Base-by-base conservation (phyloP, 1,140 invertebrate genomes). In the Drosophila saltans region DNA sequence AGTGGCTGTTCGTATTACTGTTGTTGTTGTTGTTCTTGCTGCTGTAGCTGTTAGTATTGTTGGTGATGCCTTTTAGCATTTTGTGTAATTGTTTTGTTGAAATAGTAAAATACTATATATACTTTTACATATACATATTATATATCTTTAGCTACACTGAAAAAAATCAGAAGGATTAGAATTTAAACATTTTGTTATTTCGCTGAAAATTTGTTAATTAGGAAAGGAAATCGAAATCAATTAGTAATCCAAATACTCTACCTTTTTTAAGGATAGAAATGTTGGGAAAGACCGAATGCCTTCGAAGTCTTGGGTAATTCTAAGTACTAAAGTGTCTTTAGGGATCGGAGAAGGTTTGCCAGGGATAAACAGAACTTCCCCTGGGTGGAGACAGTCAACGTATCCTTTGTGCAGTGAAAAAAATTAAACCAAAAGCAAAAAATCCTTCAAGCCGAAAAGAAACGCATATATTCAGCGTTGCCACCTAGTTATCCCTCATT, bases 81-180 rank as follows among this genome's bases (percentile, higher is more conserved):
- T 89, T 80, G 83, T 88, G 80, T 86, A 86, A 86, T 86, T 86
- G 84, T 88, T 86, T 86, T 89, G 84, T 79, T 72, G 55, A 82
- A 86, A 88, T 82, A 76, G 84, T 79, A 79, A 69, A 78, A 69
- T 69, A 52, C 45, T 52, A 52, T 52, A 52, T 52, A 52, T 24
- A 26, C 24, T 36, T 65, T 52, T 55, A 30, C 57, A 64, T 24
- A 64, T 26, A 60, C 43, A 21, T 69, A 33, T 10, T n/a, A 39
- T 76, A 65, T 56, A 60, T 55, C 10, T 33, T 33, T 57, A 33
- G 55, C 1, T 59, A 59, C 57, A 59, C 57, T 59, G 1, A 59
- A 59, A 7, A 11, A 59, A 40, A 59, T 33, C 1, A 0, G 5
- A 11, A 10, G 33, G 16, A 40, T 24, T 52, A 26, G 9, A 24